Conservation (phyloP, 2,113 vertebrate species). For the Ctenomys sociabilis region DNA sequence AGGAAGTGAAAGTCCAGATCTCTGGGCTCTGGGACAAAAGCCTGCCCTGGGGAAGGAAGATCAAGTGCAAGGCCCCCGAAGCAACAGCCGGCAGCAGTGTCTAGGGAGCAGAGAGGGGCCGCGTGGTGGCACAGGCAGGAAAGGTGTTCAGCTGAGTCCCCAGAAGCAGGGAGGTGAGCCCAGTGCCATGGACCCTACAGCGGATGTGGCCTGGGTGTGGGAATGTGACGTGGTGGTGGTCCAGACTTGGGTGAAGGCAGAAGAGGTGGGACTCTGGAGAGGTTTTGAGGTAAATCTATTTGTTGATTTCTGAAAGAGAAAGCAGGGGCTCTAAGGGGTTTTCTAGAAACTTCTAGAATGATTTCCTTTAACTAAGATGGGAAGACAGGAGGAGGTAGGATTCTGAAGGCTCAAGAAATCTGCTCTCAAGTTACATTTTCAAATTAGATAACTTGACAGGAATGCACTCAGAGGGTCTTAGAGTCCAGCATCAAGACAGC, state of each 20-base stretch:
- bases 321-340: neutral
- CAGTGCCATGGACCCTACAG: neutral
- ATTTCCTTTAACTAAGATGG: neutral
- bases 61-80: neutral
- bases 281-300: neutral
- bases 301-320: neutral
- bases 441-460: neutral
- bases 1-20: neutral
- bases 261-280: neutral
- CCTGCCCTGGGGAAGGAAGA: neutral
- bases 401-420: neutral
- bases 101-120: neutral
- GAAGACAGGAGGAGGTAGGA: neutral
- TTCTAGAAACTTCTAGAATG: neutral
- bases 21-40: too few relatives aligned
- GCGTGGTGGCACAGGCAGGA: neutral
- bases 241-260: too few relatives aligned
- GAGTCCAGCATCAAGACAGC: neutral
- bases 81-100: neutral
- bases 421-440: neutral
- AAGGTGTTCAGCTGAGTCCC: neutral
- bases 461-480: rapidly evolving
- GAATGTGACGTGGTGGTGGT: neutral
- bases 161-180: neutral
- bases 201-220: rapidly evolving